Base-by-base conservation (phyloP, 2,888 invertebrate species). In the Alsophila aescularia region DNA sequence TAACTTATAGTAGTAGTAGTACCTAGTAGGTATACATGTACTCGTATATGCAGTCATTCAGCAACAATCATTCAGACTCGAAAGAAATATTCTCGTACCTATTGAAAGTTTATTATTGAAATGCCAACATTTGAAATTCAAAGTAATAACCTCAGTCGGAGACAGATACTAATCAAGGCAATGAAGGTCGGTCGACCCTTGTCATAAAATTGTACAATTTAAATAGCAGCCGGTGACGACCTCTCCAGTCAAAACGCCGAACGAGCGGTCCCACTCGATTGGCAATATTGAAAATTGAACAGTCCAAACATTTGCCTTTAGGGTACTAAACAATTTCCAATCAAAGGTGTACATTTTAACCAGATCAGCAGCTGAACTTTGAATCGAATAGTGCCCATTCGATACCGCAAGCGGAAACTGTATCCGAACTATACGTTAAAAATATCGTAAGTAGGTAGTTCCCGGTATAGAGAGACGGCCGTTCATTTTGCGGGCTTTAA, bases 271-370 rank as follows among this genome's bases (percentile, higher is more conserved):
- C 67, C 74, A 77, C 70, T 75, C 78, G 81, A 85, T 86, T 84
- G 84, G 77, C 80, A 83, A 83, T 85, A 82, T 80, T 77, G 77
- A 81, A 82, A 81, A 83, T 81, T 73, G 77, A 80, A 77, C 75
- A 75, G 77, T 79, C 76, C 73, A 79, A 84, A 83, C 73, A 79
- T 79, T 80, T 71, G 62, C 71, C 76, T 74, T 72, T 67, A 67
- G 72, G 64, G 71, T 73, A 75, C 70, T 79, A 75, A 77, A 67
- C 71, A 77, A 83, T 77, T 77, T 81, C 69, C 73, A 79, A 79
- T 80, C 72, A 70, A 71, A 70, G 69, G 59, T 62, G 66, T 61
- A 59, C 69, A 72, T 75, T 81, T 70, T 29, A 66, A 58, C 55
- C 65, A 73, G 73, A 43, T 57, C 50, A 40, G 77, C 76, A 71